Evolutionary conservation across 2,888 invertebrate species (phyloP).

Genomic region (Tenthredo mesomela): DNA sequence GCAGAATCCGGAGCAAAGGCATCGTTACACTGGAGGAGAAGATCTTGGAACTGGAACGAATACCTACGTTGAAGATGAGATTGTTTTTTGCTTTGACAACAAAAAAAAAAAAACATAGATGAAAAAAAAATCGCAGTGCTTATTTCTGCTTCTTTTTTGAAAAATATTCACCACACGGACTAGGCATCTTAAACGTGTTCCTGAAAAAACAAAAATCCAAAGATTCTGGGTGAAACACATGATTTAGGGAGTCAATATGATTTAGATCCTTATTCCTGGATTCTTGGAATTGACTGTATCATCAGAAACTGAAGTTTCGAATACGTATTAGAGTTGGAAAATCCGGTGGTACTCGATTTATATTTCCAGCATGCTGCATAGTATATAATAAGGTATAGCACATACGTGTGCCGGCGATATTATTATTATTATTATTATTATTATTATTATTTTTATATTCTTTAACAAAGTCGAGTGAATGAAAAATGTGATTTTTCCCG

Average conservation of each 20-base stretch:
- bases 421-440: not conserved
- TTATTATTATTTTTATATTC: not conserved
- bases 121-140: not conserved
- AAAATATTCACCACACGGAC: not conserved
- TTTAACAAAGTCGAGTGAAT: conserved; percentile 14
- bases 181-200: no score
- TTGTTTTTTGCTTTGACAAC: not conserved
- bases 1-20: conserved; percentile 50
- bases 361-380: not conserved
- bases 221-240: no score
- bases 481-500: conserved; percentile 22
- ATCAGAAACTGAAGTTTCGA: no score
- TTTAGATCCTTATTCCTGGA: no score
- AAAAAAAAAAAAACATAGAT: not conserved
- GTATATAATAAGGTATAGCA: no score
- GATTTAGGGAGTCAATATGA: no score
- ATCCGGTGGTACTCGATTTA: not conserved
- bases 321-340: no score
- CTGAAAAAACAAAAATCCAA: not conserved
- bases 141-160: not conserved
- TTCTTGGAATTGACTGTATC: no score
- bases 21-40: not conserved
- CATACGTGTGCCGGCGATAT: not conserved
- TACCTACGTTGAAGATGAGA: not conserved
- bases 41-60: conserved; percentile 21